Evolutionary conservation across 2,797 vertebrate genomes (phyloP), one percentile per base, ranked within the genome.

Genomic region (Neosalanx taihuensis): DNA sequence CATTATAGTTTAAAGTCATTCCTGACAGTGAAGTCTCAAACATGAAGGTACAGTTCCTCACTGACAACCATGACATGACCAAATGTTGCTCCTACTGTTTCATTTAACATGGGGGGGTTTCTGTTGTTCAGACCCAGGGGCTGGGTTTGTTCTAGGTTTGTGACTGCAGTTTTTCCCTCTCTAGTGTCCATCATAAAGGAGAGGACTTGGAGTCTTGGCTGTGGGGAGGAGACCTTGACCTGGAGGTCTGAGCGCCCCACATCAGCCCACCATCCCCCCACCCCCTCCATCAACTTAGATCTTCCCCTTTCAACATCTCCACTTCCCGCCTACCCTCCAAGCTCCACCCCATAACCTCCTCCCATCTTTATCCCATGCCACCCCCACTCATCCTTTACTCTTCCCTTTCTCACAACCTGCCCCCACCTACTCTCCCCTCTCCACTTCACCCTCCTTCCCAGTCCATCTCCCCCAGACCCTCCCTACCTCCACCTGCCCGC

Each of bases 1-100:
- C 20, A 26, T 58, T 69, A 10, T 49, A 62, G 67, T 62, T 89
- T 77, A 86, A 79, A 59, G n/a, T 30, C 20, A 30, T 70, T 58
- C 72, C 6, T 6, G 15, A 58, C 64, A 15, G 64, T 72, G 61
- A 37, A 71, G 60, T 68, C 12, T 70, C 75, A 56, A 59, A 26
- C 74, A 78, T 30, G 33, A 60, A 75, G 70, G 70, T 77, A 73
- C 64, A 81, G 26, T 30, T 37, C 10, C 69, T 72, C 17, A 74
- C 49, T 53, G 23, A 26, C 23, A 26, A 15, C 26, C 5, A 17
- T n/a, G 15, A 53, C 6, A 56, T 17, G 6, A 56, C 2, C 51
- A n/a, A 13, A 10, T 9, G 10, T 56, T 56, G 15, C n/a, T 17
- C 51, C 51, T 56, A n/a, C 18, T 17, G 51, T 9, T 18, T 56